phyloP scores from a whole-genome alignment of 1,140 invertebrate genomes.

The Galleria mellonella region DNA sequence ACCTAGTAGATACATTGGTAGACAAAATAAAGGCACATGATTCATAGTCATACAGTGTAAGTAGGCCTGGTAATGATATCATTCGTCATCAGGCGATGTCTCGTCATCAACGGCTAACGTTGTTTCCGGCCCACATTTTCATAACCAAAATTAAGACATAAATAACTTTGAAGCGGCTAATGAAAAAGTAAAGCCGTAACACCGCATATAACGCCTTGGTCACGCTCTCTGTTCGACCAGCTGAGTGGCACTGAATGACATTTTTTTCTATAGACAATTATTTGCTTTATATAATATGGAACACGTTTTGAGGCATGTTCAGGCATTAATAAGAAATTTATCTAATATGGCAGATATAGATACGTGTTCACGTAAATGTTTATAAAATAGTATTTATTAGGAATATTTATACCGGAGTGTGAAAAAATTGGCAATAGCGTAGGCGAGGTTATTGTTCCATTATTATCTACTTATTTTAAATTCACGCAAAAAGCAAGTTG shows the following conservation, averaged over 20 bases:
- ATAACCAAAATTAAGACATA: constrained; percentile 63
- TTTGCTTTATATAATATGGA: constrained; percentile 30
- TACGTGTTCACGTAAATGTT: no score
- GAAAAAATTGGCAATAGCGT: no score
- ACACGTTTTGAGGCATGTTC: constrained; percentile 28
- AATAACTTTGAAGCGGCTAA: constrained; percentile 41
- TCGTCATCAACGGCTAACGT: constrained; percentile 31
- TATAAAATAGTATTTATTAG: no score
- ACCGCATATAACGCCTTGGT: constrained; percentile 47
- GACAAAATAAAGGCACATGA: constrained; percentile 4
- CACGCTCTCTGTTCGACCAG: constrained; percentile 39
- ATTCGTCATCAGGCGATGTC: constrained; percentile 24
- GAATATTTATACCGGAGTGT: no score
- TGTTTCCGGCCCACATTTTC: constrained; percentile 46
- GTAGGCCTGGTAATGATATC: constrained; percentile 31
- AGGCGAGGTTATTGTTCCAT: no score
- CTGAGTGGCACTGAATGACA: constrained; percentile 44
- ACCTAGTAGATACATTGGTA: not conserved
- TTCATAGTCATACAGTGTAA: constrained; percentile 8
- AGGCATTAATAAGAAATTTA: constrained; percentile 37
- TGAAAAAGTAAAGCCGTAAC: constrained; percentile 54
- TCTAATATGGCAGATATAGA: no score
- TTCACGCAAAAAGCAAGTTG: no score
- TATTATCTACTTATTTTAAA: no score
- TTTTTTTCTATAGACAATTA: constrained; percentile 28